A percentile compares a stretch with the other conserved stretches of the same genome.
Conservation (phyloP, 2,797 vertebrate species). For the Propithecus perrieri region DNA sequence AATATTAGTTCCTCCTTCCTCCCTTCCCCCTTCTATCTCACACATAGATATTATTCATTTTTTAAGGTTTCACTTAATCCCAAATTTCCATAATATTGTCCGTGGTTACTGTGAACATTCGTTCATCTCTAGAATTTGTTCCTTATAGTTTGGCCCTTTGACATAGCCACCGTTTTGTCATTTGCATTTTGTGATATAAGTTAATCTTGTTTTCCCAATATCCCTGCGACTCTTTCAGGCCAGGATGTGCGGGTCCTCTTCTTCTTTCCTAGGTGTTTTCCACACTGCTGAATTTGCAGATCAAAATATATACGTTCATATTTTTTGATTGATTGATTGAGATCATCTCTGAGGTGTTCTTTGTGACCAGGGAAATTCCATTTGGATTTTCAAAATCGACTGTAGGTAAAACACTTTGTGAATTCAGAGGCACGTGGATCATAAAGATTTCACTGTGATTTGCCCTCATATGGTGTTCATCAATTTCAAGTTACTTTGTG, state of each 20-base stretch:
- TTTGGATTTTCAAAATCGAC: not conserved
- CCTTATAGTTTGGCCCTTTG: not conserved
- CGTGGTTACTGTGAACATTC: not conserved
- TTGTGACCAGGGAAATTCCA: not conserved
- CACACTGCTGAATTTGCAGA: not conserved
- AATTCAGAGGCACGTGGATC: not conserved
- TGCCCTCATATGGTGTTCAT: not conserved
- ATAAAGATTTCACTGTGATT: not conserved
- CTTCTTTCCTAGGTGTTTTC: not conserved
- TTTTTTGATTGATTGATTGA: constrained; percentile 17
- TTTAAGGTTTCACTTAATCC: not conserved
- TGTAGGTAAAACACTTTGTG: not conserved
- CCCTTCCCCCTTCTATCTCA: not conserved
- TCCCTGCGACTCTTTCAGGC: not conserved
- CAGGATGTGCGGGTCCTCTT: not conserved
- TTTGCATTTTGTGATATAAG: not conserved
- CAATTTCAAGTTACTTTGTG: constrained; percentile 19
- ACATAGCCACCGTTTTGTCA: not conserved
- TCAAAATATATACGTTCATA: not conserved
- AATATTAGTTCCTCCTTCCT: not conserved
- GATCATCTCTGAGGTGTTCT: not conserved
- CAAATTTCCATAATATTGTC: not conserved
- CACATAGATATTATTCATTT: not conserved
- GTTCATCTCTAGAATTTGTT: not conserved
- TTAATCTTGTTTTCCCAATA: not conserved